phyloP scores from a whole-genome alignment of 2,113 vertebrate species.

The Vulpes vulpes region DNA sequence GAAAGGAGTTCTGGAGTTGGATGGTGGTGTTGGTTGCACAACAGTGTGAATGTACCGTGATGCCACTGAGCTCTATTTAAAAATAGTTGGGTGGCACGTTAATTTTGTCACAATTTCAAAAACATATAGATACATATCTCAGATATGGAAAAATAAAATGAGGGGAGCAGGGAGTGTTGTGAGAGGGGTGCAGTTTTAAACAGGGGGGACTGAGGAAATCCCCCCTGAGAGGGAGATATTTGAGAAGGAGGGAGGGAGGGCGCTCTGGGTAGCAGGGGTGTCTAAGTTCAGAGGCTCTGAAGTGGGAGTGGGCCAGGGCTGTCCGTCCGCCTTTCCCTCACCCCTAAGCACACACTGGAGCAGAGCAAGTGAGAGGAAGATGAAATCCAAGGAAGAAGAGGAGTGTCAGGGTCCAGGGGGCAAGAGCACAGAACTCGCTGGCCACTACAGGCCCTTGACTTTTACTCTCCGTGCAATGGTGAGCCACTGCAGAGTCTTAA shows the following conservation, averaged over 20 bases:
- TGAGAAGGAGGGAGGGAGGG: background rate
- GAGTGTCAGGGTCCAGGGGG: rapidly evolving
- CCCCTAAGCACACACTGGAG: background rate
- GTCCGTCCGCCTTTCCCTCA: background rate
- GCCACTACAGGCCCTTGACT: background rate
- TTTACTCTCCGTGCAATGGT: background rate
- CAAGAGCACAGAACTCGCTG: background rate
- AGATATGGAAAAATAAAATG: background rate
- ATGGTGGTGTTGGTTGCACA: background rate
- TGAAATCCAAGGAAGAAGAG: background rate
- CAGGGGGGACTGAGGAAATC: background rate
- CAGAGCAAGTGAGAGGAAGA: background rate
- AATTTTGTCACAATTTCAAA: background rate
- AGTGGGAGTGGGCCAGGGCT: background rate
- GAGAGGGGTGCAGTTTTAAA: background rate
- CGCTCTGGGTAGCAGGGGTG: background rate
- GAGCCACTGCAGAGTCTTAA: background rate
- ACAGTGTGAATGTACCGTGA: background rate
- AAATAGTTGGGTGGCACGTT: background rate
- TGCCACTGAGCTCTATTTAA: background rate
- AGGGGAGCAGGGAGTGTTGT: background rate
- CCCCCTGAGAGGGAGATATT: background rate
- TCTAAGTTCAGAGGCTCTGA: background rate
- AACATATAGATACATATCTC: background rate
- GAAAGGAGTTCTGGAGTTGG: background rate